These are phyloP conservation scores for Mus spretus DNA, from an alignment of 2,797 vertebrate species.

Conservation along the genomic window DNA sequence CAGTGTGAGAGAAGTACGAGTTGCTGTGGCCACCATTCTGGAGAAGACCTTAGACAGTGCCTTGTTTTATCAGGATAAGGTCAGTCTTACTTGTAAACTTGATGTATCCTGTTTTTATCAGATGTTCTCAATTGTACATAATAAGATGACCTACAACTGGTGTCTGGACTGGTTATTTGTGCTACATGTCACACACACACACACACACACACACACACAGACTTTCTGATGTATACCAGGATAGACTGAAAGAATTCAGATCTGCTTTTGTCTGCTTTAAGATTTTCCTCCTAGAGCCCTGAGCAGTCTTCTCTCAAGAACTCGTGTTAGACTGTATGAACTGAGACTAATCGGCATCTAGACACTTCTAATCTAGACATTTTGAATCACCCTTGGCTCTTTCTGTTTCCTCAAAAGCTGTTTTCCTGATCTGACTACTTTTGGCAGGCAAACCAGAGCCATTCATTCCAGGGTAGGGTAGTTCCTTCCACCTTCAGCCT, in stretches of 20 bases:
- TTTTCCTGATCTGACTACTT: neutral
- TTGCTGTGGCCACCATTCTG: conserved; percentile 97
- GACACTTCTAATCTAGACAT: neutral
- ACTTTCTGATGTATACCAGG: neutral
- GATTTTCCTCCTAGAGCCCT: conserved; percentile 9
- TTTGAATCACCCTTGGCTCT: neutral
- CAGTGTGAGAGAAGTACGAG: conserved; percentile 96
- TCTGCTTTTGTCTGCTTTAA: conserved; percentile 33
- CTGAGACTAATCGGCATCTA: neutral
- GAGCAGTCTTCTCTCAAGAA: neutral
- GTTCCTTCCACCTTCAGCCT: conserved; percentile 13
- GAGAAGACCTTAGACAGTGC: conserved; percentile 98
- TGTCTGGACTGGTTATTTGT: neutral
- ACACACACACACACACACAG: neutral
- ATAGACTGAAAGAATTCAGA: neutral
- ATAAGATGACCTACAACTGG: conserved; percentile 19
- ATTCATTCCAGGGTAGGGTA: neutral
- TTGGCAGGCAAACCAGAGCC: neutral
- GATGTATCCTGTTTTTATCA: neutral
- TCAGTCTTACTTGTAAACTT: conserved; percentile 79
- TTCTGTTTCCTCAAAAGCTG: neutral
- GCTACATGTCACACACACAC: neutral
- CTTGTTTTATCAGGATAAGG: conserved; percentile 95
- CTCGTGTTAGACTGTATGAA: neutral
- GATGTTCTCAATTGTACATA: neutral